phyloP scores from a whole-genome alignment of 2,113 vertebrate genomes.

The Mirounga angustirostris region DNA sequence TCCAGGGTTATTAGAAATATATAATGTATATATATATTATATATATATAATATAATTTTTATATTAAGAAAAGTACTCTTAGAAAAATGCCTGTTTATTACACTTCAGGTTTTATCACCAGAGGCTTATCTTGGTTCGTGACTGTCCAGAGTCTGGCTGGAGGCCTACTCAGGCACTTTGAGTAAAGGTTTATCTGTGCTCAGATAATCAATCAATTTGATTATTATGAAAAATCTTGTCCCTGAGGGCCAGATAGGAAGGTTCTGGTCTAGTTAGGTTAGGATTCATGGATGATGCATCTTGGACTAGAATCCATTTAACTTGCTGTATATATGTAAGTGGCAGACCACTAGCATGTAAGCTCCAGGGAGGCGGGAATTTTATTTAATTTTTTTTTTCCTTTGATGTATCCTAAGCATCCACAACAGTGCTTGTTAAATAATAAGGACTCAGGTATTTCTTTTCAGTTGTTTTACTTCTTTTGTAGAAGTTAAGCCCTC shows the following conservation, averaged over 20 bases:
- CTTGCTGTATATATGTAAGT: neutral
- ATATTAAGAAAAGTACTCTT: neutral
- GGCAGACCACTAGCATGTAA: neutral
- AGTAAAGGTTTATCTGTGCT: neutral
- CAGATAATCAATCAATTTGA: neutral
- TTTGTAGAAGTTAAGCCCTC: constrained; percentile 15
- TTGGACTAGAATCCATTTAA: constrained; percentile 33
- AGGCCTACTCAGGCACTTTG: neutral
- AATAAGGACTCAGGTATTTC: neutral
- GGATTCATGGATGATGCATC: neutral
- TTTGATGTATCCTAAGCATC: neutral
- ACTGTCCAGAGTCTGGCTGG: neutral
- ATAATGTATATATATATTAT: no score
- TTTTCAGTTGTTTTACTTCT: constrained; percentile 36
- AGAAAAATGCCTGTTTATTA: neutral
- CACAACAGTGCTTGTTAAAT: neutral
- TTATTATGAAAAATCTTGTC: constrained; percentile 2
- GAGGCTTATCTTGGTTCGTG: neutral
- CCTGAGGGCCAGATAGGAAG: neutral
- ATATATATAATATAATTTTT: neutral
- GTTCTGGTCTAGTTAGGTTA: neutral
- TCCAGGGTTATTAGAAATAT: neutral
- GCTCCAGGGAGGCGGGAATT: neutral
- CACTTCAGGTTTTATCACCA: neutral
- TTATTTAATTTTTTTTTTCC: neutral